Percentiles rank a stretch among this genome's conserved stretches.
These are phyloP conservation scores for Paratilapia polleni DNA, from an alignment of 2,113 vertebrate genomes.

Conservation along the genomic window DNA sequence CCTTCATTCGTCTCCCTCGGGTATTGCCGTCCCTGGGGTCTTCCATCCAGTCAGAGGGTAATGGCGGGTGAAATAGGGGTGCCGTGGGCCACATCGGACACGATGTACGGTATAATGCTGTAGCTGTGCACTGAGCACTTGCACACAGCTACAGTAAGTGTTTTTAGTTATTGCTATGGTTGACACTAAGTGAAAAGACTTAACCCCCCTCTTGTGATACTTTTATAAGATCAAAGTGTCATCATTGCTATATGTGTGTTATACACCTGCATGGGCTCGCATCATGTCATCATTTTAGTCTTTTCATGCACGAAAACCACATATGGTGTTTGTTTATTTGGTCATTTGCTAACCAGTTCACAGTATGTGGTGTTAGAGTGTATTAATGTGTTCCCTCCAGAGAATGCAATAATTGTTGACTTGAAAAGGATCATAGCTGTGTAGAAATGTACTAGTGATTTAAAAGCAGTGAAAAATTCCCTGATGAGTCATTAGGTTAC, in stretches of 20 bases:
- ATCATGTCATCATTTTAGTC: too few relatives aligned
- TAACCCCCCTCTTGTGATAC: neutral
- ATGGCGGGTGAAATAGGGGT: conserved; percentile 79
- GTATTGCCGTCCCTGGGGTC: conserved; percentile 31
- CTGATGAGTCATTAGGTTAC: neutral
- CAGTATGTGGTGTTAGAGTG: neutral
- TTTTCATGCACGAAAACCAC: neutral
- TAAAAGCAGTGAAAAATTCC: neutral
- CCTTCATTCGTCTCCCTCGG: conserved; percentile 45
- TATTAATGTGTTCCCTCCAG: neutral
- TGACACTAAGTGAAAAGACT: neutral
- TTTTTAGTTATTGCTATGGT: conserved; percentile 19
- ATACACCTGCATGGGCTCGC: too few relatives aligned
- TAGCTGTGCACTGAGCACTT: conserved; percentile 17
- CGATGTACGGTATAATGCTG: conserved; percentile 44
- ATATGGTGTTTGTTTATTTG: neutral
- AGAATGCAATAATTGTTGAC: neutral
- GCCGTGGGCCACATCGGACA: conserved; percentile 65
- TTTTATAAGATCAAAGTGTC: neutral
- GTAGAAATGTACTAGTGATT: neutral
- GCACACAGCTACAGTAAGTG: conserved; percentile 32
- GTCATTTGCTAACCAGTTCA: neutral
- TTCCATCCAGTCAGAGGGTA: conserved; percentile 63
- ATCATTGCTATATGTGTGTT: neutral
- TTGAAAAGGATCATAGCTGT: neutral